phyloP scores from a whole-genome alignment of 2,888 invertebrate species.

The Leucania comma region DNA sequence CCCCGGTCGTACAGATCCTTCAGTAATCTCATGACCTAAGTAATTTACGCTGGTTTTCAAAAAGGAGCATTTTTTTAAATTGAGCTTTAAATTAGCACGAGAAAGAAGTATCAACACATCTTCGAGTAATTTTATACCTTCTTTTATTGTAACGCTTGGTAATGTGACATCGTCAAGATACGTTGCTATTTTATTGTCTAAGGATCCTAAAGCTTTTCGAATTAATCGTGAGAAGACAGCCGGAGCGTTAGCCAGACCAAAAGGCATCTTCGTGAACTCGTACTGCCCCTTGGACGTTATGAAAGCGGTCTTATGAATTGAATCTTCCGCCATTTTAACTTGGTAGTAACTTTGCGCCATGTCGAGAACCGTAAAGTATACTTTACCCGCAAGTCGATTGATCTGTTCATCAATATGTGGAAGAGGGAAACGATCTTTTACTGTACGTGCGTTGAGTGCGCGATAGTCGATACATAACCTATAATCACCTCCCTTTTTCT shows the following conservation, averaged over 20 bases:
- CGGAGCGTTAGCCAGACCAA: slow-evolving; percentile 5
- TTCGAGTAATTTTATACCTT: neutral
- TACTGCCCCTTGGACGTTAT: neutral
- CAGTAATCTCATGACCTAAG: neutral
- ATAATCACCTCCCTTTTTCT: slow-evolving; percentile 12
- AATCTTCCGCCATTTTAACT: slow-evolving; percentile 1
- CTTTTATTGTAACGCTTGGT: neutral
- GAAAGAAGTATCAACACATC: slow-evolving; percentile 5
- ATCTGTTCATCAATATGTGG: slow-evolving; percentile 9
- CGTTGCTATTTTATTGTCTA: slow-evolving; percentile 2
- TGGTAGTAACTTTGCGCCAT: slow-evolving; percentile 9
- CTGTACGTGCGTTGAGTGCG: slow-evolving; percentile 9
- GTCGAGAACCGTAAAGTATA: neutral
- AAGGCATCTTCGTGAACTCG: slow-evolving; percentile 9
- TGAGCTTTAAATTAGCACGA: slow-evolving; percentile 2
- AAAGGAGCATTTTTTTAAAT: neutral
- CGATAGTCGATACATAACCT: slow-evolving; percentile 8
- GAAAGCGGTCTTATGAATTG: slow-evolving; percentile 3
- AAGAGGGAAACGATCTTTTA: slow-evolving; percentile 4
- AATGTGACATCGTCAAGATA: slow-evolving; percentile 7
- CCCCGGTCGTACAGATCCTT: neutral
- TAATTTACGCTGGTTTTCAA: slow-evolving; percentile 1
- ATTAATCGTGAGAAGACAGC: slow-evolving; percentile 6
- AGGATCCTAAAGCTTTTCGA: neutral
- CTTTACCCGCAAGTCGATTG: slow-evolving; percentile 7